Base-by-base conservation (phyloP, 2,113 vertebrate species). In the Notarius lentiginosus region DNA sequence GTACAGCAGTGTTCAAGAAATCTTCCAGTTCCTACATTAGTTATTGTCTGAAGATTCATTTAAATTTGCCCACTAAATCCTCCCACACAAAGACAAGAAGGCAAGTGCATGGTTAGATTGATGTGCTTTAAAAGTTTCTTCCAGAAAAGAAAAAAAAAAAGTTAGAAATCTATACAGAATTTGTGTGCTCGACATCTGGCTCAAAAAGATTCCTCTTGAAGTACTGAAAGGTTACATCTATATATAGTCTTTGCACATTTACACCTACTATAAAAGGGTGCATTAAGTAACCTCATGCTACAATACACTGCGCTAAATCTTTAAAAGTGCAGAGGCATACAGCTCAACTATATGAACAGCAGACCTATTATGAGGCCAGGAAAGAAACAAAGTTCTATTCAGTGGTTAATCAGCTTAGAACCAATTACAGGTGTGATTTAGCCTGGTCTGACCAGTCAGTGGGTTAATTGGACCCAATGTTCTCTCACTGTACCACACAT, bases 381-480 rank as follows among this genome's bases (percentile, higher is more conserved):
- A 82, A 10, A 82, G 73, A 85, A 30, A 82, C 82, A 5, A 84
- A 90, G 84, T 91, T 89, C 61, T 85, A 63, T 83, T 85, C 41
- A 70, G 20, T 79, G 84, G 65, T 84, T 91, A 91, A 91, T 88
- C 89, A 86, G 84, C 90, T 87, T 87, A 83, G 81, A 91, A 93
- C 91, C 93, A 94, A 92, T 93, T 93, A 94, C 92, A 92, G 60
- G 90, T 93, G 92, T 92, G 90, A 94, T 91, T 91, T 88, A 92
- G 91, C 89, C 87, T 56, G 87, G 84, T 89, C 88, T 89, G 88
- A 91, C 88, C 88, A 90, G 90, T 88, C 90, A 91, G 83, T 81
- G 84, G 87, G 88, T 90, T 91, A 92, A 93, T 90, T 93, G 89
- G 90, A 79, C 89, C 84, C 83, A 61, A 81, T 86, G 79, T 86